phyloP scores from a whole-genome alignment of 2,888 invertebrate species.

The Orchesellides sinensis region DNA sequence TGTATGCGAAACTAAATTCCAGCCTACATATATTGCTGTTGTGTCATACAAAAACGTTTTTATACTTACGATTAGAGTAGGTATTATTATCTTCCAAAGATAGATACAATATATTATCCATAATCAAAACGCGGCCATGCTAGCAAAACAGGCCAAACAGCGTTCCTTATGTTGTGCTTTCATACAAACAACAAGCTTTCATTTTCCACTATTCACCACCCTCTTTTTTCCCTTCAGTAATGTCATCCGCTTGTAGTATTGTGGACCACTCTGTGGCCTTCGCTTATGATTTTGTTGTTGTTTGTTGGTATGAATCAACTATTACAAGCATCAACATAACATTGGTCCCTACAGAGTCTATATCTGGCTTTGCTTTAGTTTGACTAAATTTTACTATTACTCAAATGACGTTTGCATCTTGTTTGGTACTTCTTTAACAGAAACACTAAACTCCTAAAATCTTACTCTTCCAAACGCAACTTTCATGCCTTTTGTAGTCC shows the following conservation, averaged over 20 bases:
- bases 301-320: background rate
- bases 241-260: conserved; percentile 2
- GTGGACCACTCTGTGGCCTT: conserved; percentile 14
- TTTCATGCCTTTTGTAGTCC: background rate
- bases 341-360: background rate
- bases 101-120: no score
- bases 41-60: no score
- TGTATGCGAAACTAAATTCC: no score
- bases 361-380: background rate
- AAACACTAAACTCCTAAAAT: background rate
- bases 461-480: background rate
- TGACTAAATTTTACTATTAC: background rate
- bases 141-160: no score
- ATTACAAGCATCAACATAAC: no score
- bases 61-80: no score
- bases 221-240: background rate
- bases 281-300: background rate
- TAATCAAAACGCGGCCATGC: no score
- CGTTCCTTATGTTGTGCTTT: conserved; percentile 1
- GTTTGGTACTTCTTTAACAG: background rate
- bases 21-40: no score
- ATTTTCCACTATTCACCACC: conserved; percentile 13
- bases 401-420: background rate
- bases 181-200: background rate
- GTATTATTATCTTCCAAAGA: no score